These are phyloP conservation scores for Boloria selene DNA, from an alignment of 2,888 invertebrate species.

Conservation along the genomic window DNA sequence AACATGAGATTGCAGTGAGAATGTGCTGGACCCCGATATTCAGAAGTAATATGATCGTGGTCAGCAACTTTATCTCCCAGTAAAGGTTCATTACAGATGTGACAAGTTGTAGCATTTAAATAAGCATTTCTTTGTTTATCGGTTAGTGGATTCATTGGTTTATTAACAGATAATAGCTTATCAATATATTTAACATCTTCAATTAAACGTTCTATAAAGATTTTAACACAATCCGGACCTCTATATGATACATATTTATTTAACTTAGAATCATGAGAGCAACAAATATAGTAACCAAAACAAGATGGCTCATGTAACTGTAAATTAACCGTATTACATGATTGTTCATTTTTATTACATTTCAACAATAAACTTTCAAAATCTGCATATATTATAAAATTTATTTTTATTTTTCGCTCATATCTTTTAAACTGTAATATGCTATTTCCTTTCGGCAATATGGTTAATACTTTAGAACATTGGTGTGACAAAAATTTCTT, in stretches of 20 bases:
- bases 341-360: no score
- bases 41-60: constrained; percentile 21
- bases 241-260: constrained; percentile 38
- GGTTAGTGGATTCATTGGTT: no score
- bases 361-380: no score
- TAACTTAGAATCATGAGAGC: constrained; percentile 33
- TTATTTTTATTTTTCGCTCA: no score
- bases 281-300: constrained; percentile 40
- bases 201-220: constrained; percentile 31
- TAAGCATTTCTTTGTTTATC: no score
- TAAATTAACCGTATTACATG: no score
- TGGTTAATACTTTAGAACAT: no score
- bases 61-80: constrained; percentile 5
- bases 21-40: constrained; percentile 18
- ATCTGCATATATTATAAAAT: no score
- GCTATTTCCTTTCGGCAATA: no score
- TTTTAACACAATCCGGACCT: constrained; percentile 28
- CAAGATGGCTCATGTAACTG: constrained; percentile 12
- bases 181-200: constrained; percentile 14
- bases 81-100: neutral
- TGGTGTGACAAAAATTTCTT: no score
- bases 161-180: neutral
- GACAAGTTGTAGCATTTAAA: no score
- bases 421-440: no score
- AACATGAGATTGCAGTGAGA: constrained; percentile 17